These are phyloP conservation scores for Dermatophagoides farinae DNA, from an alignment of 1,140 invertebrate species.

Conservation along the genomic window DNA sequence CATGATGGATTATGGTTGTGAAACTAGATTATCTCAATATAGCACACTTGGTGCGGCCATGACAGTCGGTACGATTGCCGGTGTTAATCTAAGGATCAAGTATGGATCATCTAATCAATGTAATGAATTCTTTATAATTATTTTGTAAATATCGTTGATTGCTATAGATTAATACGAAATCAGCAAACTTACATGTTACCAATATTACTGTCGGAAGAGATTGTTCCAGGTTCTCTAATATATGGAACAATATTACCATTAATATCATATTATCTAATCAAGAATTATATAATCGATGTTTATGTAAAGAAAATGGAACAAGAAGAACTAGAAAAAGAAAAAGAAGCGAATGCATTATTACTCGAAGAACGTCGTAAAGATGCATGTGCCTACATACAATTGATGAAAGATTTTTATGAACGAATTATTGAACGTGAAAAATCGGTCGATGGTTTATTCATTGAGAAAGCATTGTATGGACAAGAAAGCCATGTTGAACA, in stretches of 20 bases:
- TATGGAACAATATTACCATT: slow-evolving; percentile 75
- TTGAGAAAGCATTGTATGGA: slow-evolving; percentile 55
- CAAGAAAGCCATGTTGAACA: neutral
- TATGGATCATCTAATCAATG: slow-evolving; percentile 27
- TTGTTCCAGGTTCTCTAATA: slow-evolving; percentile 67
- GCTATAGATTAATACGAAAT: slow-evolving; percentile 49
- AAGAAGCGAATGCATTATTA: slow-evolving; percentile 32
- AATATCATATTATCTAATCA: slow-evolving; percentile 52
- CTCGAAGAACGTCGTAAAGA: slow-evolving; percentile 55
- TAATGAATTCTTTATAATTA: too few relatives aligned
- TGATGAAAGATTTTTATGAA: slow-evolving; percentile 61
- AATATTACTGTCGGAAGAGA: slow-evolving; percentile 69
- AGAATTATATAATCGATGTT: slow-evolving; percentile 68
- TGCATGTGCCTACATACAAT: slow-evolving; percentile 55
- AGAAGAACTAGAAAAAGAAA: slow-evolving; percentile 28
- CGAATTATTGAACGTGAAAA: slow-evolving; percentile 54
- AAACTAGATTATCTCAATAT: slow-evolving; percentile 76
- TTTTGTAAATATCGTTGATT: slow-evolving; percentile 1
- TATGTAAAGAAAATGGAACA: slow-evolving; percentile 52
- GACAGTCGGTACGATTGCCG: slow-evolving; percentile 56
- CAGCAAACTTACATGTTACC: slow-evolving; percentile 73
- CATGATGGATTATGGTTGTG: slow-evolving; percentile 65
- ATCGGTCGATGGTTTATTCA: slow-evolving; percentile 52
- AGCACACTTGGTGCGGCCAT: slow-evolving; percentile 66
- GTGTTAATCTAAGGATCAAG: slow-evolving; percentile 71